Conservation (phyloP, 2,888 invertebrate species). For the Acheta domesticus region DNA sequence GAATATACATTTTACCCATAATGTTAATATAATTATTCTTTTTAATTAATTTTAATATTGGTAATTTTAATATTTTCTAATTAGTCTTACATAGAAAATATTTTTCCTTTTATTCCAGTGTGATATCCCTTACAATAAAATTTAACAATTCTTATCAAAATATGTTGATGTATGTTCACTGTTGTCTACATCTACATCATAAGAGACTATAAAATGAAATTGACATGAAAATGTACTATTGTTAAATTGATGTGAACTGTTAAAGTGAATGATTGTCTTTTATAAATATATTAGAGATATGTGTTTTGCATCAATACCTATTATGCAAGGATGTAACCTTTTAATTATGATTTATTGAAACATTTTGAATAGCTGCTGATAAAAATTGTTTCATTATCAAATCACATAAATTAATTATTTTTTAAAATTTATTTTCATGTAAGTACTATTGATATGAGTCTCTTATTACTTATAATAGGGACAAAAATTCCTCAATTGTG, state of each 20-base stretch:
- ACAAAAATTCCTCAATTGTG: background rate
- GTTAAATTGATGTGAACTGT: background rate
- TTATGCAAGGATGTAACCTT: background rate
- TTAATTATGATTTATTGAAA: background rate
- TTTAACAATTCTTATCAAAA: background rate
- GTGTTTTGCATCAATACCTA: background rate
- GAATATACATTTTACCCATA: too few relatives aligned
- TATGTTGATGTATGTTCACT: background rate
- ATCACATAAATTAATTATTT: too few relatives aligned
- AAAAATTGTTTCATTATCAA: too few relatives aligned
- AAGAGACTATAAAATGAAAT: background rate
- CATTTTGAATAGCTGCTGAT: background rate
- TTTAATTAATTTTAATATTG: too few relatives aligned
- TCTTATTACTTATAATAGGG: too few relatives aligned
- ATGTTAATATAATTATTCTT: too few relatives aligned
- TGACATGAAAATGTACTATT: background rate
- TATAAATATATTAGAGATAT: background rate
- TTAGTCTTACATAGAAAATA: background rate
- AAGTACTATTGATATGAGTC: too few relatives aligned
- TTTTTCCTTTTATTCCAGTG: background rate
- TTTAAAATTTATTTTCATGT: too few relatives aligned
- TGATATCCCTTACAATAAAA: too few relatives aligned
- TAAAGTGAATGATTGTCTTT: background rate
- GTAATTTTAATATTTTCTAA: background rate
- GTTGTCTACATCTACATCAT: background rate